These are phyloP conservation scores for Emberiza fucata DNA, from an alignment of 2,113 vertebrate genomes.

Conservation along the genomic window DNA sequence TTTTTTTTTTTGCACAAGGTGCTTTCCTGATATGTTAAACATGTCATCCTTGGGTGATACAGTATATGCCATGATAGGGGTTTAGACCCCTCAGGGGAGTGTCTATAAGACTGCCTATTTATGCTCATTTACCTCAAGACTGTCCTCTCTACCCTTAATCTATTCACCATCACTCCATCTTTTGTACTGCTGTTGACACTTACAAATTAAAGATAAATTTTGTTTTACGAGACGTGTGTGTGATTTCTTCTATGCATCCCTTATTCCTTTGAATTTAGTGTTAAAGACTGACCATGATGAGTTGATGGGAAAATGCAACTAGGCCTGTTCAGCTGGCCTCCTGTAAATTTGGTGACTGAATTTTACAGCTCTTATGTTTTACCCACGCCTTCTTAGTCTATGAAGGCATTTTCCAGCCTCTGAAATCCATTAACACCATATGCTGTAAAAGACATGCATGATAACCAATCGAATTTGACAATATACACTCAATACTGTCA, in stretches of 20 bases:
- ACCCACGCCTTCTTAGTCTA: background rate
- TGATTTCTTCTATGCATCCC: constrained; percentile 60
- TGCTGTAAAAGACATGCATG: background rate
- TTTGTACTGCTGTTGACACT: constrained; percentile 99
- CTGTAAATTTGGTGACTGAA: background rate
- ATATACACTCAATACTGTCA: background rate
- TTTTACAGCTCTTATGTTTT: background rate
- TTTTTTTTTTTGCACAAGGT: constrained; percentile 85
- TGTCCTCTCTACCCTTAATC: constrained; percentile 96
- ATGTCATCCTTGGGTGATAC: constrained; percentile 86
- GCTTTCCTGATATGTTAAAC: constrained; percentile 90
- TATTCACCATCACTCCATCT: constrained; percentile 99
- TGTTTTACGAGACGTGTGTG: constrained; percentile 89
- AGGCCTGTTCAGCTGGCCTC: background rate
- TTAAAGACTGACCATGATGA: background rate
- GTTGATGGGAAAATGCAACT: background rate
- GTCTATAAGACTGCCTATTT: constrained; percentile 93
- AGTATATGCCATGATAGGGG: constrained; percentile 83
- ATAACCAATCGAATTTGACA: background rate
- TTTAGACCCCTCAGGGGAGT: constrained; percentile 76
- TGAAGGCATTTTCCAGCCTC: constrained; percentile 1
- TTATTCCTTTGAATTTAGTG: background rate
- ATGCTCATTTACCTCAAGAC: constrained; percentile 99
- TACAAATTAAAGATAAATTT: constrained; percentile 99
- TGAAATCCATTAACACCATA: background rate